phyloP scores from a whole-genome alignment of 2,113 vertebrate species.

The Oryctolagus cuniculus region DNA sequence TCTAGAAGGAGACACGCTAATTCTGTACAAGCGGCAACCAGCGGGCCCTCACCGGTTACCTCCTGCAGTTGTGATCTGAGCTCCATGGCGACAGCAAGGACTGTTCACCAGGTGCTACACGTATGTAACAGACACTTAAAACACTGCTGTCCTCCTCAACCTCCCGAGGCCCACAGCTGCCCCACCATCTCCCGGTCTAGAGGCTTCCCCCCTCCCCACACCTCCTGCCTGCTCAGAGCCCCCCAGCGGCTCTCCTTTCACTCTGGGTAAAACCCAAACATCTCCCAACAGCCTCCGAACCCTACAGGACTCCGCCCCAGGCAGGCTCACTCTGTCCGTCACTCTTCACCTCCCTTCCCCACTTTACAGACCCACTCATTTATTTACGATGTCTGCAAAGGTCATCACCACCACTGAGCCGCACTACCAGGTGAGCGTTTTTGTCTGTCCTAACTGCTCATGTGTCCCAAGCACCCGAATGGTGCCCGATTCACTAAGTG shows the following conservation, averaged over 20 bases:
- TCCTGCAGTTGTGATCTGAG: not conserved
- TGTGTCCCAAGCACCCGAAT: not conserved
- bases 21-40: rapidly evolving
- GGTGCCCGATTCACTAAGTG: not conserved
- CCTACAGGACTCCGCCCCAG: not conserved
- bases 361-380: not conserved
- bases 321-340: rapidly evolving
- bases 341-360: too few relatives aligned
- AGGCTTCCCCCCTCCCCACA: too few relatives aligned
- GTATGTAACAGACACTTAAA: rapidly evolving
- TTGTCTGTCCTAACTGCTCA: not conserved
- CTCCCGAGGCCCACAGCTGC: not conserved
- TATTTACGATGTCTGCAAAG: too few relatives aligned
- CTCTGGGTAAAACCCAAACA: not conserved
- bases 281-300: not conserved
- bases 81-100: not conserved
- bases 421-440: not conserved
- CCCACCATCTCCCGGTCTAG: too few relatives aligned
- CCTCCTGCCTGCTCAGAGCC: not conserved
- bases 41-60: not conserved
- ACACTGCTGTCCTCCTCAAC: rapidly evolving
- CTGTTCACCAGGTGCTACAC: too few relatives aligned
- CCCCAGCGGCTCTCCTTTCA: not conserved
- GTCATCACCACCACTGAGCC: not conserved
- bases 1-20: not conserved